Conservation (phyloP, 1,140 invertebrate genomes). For the Heliothis virescens region DNA sequence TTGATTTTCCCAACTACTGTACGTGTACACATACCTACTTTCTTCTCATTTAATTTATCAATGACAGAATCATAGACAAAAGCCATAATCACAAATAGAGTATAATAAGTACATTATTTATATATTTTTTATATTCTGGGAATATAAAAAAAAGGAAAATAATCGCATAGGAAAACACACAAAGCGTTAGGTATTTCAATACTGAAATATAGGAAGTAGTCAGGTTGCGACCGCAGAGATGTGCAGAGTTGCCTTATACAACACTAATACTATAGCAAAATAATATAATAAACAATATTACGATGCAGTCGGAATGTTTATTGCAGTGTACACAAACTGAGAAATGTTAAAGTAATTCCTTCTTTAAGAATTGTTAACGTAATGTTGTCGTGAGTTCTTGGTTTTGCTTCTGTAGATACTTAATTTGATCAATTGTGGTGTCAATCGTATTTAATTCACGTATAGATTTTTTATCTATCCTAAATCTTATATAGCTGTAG, state of each 20-base stretch:
- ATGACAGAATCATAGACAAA: too few relatives aligned
- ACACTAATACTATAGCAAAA: neutral
- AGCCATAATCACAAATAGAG: too few relatives aligned
- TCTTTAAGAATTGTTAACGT: conserved; percentile 2
- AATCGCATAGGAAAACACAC: too few relatives aligned
- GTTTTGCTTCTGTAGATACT: neutral
- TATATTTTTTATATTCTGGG: too few relatives aligned
- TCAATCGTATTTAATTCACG: too few relatives aligned
- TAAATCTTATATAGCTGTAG: too few relatives aligned
- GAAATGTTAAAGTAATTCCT: conserved; percentile 1
- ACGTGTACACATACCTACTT: too few relatives aligned
- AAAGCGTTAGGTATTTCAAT: neutral
- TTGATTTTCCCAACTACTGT: too few relatives aligned
- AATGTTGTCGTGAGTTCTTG: neutral
- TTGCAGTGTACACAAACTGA: conserved; percentile 9
- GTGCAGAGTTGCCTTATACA: conserved; percentile 18
- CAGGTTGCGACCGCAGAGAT: conserved; percentile 7
- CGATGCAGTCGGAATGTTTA: conserved; percentile 6
- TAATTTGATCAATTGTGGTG: neutral
- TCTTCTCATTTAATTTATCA: too few relatives aligned
- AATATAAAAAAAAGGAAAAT: too few relatives aligned
- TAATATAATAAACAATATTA: neutral
- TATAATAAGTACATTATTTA: too few relatives aligned
- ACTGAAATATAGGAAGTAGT: conserved; percentile 22
- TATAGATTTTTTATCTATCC: too few relatives aligned